Conservation (phyloP, 2,797 vertebrate genomes). For the Neosalanx taihuensis region DNA sequence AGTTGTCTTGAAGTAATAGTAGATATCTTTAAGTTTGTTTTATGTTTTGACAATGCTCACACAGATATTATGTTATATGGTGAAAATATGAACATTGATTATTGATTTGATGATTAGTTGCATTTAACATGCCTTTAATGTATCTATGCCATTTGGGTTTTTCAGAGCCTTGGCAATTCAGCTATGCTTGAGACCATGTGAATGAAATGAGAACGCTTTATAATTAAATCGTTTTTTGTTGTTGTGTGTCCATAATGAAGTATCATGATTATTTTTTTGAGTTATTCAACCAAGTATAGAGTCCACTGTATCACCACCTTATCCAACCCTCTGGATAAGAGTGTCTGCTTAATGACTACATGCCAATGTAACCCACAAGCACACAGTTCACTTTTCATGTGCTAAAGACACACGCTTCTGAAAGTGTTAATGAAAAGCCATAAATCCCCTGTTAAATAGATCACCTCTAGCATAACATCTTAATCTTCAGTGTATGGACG, state of each 20-base stretch:
- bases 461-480: conserved; percentile 4
- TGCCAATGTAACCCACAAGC: conserved; percentile 6
- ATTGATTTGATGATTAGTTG: conserved; percentile 50
- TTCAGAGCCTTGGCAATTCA: conserved; percentile 36
- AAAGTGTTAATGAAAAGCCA: conserved; percentile 16
- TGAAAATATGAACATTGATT: conserved; percentile 41
- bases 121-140: conserved; percentile 39
- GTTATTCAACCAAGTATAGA: conserved; percentile 13
- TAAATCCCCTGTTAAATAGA: conserved; percentile 25
- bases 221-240: conserved; percentile 37
- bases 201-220: conserved; percentile 50
- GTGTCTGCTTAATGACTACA: too few relatives aligned
- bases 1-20: conserved; percentile 16
- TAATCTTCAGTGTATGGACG: conserved; percentile 4
- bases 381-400: conserved; percentile 20
- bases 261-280: conserved; percentile 22
- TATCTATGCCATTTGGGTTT: conserved; percentile 26
- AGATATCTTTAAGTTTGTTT: conserved; percentile 27
- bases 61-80: conserved; percentile 48
- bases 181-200: conserved; percentile 40
- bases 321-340: neutral
- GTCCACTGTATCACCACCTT: neutral
- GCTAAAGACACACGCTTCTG: neutral
- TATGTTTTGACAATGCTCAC: conserved; percentile 48
- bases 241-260: conserved; percentile 38